Base-by-base conservation (phyloP, 2,888 invertebrate genomes). In the Philopedon plagiatum region DNA sequence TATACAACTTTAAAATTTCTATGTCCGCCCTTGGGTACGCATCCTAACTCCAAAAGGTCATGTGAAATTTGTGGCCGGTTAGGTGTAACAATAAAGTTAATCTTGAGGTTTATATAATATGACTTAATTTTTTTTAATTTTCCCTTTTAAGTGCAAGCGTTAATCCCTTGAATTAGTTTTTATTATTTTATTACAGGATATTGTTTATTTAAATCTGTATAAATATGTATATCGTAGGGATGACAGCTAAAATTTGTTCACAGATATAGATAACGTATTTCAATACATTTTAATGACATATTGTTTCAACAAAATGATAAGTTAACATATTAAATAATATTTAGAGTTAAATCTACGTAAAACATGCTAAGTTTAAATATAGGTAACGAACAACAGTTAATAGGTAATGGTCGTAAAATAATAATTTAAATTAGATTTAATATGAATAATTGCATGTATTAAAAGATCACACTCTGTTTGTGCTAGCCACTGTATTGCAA, bases 261-360 rank as follows among this genome's bases (percentile, higher is more conserved):
- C n/a, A 54, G 51, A 54, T 29, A 29, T 29, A 54, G 51, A 54
- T 54, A 54, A 18, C 13, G n/a, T 1, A 29, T n/a, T 51, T 29
- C 7, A 51, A 29, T 29, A 51, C 1, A 54, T 54, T 54, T 54
- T 26, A 54, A 29, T 54, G 58, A n/a, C 58, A 39, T 39, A 58
- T 39, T 58, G 37, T 58, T 58, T 37, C 2, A 58, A 19, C 8
- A 21, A 15, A 4, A 57, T 23, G 21, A 8, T n/a, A 57, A 46
- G 1, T 13, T n/a, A 39, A 49, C 19, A 49, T 11, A 3, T 46
- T 18, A 18, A 5, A 18, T n/a, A n/a, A n/a, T n/a, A n/a, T n/a
- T n/a, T n/a, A n/a, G n/a, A n/a, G n/a, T n/a, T 18, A 2, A 23
- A 11, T 13, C 5, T 51, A 29, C 2, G 3, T 26, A 19, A 5